Base-by-base conservation (phyloP, 2,113 vertebrate genomes). In the Nymphicus hollandicus region DNA sequence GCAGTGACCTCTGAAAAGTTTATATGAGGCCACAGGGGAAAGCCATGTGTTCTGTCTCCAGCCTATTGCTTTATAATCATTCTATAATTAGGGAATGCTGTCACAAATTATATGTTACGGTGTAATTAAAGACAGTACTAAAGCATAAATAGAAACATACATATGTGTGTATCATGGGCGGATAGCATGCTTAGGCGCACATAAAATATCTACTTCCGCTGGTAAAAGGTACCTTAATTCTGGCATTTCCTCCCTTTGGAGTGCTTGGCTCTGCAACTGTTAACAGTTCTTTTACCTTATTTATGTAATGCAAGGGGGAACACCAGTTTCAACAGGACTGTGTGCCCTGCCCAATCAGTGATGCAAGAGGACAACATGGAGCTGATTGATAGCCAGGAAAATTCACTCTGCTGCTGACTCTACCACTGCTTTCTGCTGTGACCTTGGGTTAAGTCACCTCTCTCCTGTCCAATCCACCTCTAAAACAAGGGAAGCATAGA, bases 341-440 rank as follows among this genome's bases (percentile, higher is more conserved):
- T 14, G 5, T 35, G 37, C 27, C 41, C 63, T 17, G 11, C 88
- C n/a, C 37, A 18, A 31, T 10, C 7, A 2, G 41, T 49, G 58
- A 61, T 1, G 1, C 0, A 0, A 63, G 70, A 80, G n/a, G 37
- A 73, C 23, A 37, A 19, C 44, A 69, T 0, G 0, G 66, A 79
- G 49, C 11, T 2, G 2, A 66, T 19, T 2, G 2, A 66, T 19
- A 65, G 58, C 9, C 41, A 63, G 53, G 78, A 61, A 47, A 66
- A 13, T 16, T 47, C 63, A 17, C 9, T 79, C 41, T 44, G 14
- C 76, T 90, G 31, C 17, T 74, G 68, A 37, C 55, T 74, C 53
- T 43, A 22, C 46, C 35, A 47, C 25, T 18, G 3, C 13, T 35
- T 91, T 83, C 87, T 83, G 25, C 25, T 41, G 15, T 27, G 25